Base-by-base conservation (phyloP, 2,797 vertebrate species). In the Perodicticus potto region DNA sequence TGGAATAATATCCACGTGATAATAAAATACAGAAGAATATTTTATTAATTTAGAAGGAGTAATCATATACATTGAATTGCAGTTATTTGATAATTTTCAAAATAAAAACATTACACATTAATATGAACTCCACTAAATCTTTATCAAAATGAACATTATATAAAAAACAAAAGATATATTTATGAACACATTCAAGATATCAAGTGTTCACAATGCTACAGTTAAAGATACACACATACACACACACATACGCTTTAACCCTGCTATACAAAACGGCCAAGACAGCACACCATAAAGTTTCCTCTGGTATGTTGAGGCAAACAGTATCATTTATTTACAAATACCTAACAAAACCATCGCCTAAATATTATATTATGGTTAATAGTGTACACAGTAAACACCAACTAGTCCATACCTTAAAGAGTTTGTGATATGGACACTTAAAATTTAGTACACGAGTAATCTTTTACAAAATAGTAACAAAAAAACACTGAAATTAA, bases 181-280 rank as follows among this genome's bases (percentile, higher is more conserved):
- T 92, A 81, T 63, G 37, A 94, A 94, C 80, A 91, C 59, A 86
- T 72, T 92, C 78, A 94, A 96, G 22, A 84, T 61, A 94, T 6
- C 3, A 85, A 85, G 74, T 89, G 27, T 97, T 93, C 55, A 92
- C 45, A 95, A 70, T 76, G 53, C 22, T 89, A 67, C 2, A 76
- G n/a, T 49, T 49, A 49, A 49, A 49, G 13, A 49, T 49, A 49
- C 49, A 49, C 49, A 49, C 49, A 49, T 12, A 12, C 12, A 49
- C 45, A 13, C 45, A 13, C 45, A 49, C 45, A 49, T 12, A 45
- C 45, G 12, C 45, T 14, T 49, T 37, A 95, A 76, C 53, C 25
- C 8, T 53, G 23, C n/a, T 74, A 61, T 17, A 89, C 11, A 93
- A 92, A 95, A 92, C 61, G 40, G 34, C 40, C 43, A 85, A 87